Conservation (phyloP, 2,113 vertebrate genomes). For the Rhinichthys klamathensis region DNA sequence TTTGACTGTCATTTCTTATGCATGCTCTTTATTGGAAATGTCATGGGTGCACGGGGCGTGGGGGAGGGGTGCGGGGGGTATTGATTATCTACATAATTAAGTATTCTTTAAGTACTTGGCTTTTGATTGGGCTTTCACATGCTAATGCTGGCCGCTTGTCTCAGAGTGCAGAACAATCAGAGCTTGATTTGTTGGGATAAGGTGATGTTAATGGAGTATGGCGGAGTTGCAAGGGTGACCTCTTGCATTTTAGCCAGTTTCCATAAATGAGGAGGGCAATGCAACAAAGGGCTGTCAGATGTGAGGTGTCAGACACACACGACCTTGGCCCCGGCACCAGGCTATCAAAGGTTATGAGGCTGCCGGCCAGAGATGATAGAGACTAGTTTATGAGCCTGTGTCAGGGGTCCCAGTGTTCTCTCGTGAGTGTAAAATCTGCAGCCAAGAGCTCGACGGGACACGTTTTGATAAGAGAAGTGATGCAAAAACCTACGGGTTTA, state of each 20-base stretch:
- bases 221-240: slow-evolving; percentile 14
- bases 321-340: slow-evolving; percentile 39
- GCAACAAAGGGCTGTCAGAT: slow-evolving; percentile 47
- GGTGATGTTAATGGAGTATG: slow-evolving; percentile 26
- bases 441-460: neutral
- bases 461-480: neutral
- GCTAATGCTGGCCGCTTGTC: slow-evolving; percentile 55
- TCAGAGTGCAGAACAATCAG: slow-evolving; percentile 41
- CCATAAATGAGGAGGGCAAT: slow-evolving; percentile 6
- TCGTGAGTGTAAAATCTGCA: neutral
- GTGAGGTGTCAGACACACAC: slow-evolving; percentile 15
- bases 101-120: slow-evolving; percentile 54
- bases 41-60: slow-evolving; percentile 42
- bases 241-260: slow-evolving; percentile 27
- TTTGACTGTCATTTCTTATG: slow-evolving; percentile 54
- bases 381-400: slow-evolving; percentile 43
- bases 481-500: neutral
- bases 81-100: slow-evolving; percentile 62
- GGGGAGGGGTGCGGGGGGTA: slow-evolving; percentile 13
- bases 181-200: slow-evolving; percentile 46
- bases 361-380: slow-evolving; percentile 39
- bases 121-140: slow-evolving; percentile 65
- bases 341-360: slow-evolving; percentile 46
- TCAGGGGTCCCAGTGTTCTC: slow-evolving; percentile 5
- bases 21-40: slow-evolving; percentile 53